Evolutionary conservation across 2,113 vertebrate species (phyloP).

Genomic region (Phycodurus eques): DNA sequence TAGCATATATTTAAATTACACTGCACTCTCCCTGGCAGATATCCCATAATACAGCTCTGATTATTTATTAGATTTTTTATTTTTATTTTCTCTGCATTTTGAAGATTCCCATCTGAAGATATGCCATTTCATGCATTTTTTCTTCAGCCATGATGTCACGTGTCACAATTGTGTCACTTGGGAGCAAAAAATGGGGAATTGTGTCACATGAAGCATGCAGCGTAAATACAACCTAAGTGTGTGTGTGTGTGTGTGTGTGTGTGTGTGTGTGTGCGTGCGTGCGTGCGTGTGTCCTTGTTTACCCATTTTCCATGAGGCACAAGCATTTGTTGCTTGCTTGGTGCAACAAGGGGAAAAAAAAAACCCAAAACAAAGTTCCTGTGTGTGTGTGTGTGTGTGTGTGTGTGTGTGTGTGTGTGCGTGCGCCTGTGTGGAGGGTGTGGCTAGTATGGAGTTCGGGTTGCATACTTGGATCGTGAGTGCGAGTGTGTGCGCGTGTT

Average conservation of each 20-base stretch:
- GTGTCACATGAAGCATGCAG: not conserved
- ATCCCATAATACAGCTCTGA: no score
- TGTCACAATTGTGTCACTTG: not conserved
- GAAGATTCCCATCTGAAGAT: not conserved
- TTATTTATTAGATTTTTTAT: not conserved
- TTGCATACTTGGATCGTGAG: conserved; percentile 9
- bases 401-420: conserved; percentile 19
- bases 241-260: not conserved
- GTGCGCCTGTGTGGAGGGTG: conserved; percentile 26
- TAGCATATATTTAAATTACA: not conserved
- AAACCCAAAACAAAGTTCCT: conserved; percentile 36
- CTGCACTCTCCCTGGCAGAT: not conserved
- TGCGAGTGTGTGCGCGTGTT: conserved; percentile 17
- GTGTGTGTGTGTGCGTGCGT: not conserved
- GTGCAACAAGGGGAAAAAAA: conserved; percentile 13
- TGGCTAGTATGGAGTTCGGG: conserved; percentile 30
- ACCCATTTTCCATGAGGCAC: not conserved
- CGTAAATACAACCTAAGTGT: not conserved
- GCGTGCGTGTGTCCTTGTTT: not conserved
- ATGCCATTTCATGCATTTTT: no score
- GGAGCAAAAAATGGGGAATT: not conserved
- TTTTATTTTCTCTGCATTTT: not conserved
- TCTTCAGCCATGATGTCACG: not conserved
- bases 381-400: conserved; percentile 12
- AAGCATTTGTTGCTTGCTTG: conserved; percentile 26